phyloP scores from a whole-genome alignment of 2,113 vertebrate species.

The Oryzias javanicus region DNA sequence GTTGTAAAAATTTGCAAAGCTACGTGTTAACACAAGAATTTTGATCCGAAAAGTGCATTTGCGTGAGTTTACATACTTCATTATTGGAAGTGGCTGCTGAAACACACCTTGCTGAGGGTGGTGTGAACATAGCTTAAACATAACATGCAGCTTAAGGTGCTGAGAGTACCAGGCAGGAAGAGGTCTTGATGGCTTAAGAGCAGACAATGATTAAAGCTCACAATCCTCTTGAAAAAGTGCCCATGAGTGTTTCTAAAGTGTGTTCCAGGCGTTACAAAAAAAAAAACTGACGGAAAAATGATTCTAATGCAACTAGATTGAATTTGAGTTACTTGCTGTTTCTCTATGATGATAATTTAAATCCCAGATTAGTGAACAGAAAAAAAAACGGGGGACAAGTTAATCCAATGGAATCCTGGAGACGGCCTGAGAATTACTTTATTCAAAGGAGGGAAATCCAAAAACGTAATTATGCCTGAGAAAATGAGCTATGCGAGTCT shows the following conservation, averaged over 20 bases:
- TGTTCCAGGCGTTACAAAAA: neutral
- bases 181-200: neutral
- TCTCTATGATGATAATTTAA: constrained; percentile 38
- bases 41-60: too few relatives aligned
- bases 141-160: neutral
- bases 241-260: too few relatives aligned
- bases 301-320: constrained; percentile 29
- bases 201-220: too few relatives aligned
- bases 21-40: too few relatives aligned
- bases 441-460: constrained; percentile 5
- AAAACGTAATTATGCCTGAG: constrained; percentile 47
- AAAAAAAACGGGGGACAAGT: constrained; percentile 39
- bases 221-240: too few relatives aligned
- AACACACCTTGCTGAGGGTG: too few relatives aligned
- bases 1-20: too few relatives aligned
- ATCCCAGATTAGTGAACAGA: constrained; percentile 32
- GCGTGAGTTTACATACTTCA: too few relatives aligned
- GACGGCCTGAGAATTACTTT: constrained; percentile 34
- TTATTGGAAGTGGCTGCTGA: too few relatives aligned
- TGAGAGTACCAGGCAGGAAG: neutral
- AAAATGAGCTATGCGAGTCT: constrained; percentile 24
- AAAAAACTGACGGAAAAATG: neutral
- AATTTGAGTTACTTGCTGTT: constrained; percentile 3
- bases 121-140: neutral
- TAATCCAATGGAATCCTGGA: constrained; percentile 40